A percentile compares a stretch with the other conserved stretches of the same genome.
Conservation (phyloP, 2,888 invertebrate species). For the Phorcus lineatus region DNA sequence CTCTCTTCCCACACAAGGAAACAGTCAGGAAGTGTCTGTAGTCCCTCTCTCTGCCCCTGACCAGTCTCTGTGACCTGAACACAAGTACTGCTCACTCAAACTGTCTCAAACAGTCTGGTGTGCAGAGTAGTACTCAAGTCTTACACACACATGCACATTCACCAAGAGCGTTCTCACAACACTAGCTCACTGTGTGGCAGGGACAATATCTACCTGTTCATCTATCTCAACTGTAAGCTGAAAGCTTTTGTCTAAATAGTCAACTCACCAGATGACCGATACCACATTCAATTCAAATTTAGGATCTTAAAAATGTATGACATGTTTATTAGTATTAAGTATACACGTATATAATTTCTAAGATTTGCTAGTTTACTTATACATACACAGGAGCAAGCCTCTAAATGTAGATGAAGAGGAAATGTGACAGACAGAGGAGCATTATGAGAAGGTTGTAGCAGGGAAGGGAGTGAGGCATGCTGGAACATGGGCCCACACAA, state of each 20-base stretch:
- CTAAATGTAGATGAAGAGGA: neutral
- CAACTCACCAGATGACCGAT: no score
- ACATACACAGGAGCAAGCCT: neutral
- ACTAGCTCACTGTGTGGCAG: neutral
- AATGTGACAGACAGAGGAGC: constrained; percentile 17
- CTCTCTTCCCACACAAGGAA: neutral
- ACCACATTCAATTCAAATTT: no score
- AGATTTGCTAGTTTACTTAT: no score
- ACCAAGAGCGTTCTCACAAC: neutral
- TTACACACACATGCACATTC: neutral
- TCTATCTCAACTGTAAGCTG: no score
- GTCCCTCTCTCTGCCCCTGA: constrained; percentile 3
- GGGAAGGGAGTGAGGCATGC: neutral
- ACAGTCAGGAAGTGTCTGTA: neutral
- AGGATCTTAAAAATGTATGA: no score
- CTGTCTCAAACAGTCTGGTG: neutral
- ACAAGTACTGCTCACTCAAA: neutral
- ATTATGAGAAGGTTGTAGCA: neutral
- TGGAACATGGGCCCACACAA: no score
- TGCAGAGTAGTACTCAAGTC: neutral
- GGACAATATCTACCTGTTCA: no score
- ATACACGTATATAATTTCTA: no score
- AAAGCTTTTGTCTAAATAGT: no score
- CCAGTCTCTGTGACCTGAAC: neutral
- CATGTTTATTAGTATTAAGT: no score